Evolutionary conservation across 2,888 invertebrate genomes (phyloP), one percentile per base, ranked within the genome.

Genomic region (Cynaeus angustus): DNA sequence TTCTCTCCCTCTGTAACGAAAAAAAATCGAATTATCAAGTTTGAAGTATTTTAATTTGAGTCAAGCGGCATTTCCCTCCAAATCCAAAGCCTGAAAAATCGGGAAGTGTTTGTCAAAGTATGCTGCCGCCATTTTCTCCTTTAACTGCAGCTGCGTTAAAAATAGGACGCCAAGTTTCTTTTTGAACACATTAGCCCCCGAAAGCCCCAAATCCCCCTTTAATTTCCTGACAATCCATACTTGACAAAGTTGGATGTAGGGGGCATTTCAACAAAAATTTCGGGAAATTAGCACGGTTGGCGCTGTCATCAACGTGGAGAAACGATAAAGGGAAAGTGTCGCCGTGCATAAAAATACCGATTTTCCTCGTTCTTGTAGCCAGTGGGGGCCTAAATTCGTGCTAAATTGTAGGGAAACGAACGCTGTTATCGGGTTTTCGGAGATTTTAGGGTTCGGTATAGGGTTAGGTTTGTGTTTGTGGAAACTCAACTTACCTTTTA

Each of bases 191-290:
- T 48, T 9, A 16, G 38, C 38, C 46, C 43, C 30, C 10, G n/a
- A 12, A 46, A 13, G 45, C 46, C 46, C 13, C 26, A 56, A 43
- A 46, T 53, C 48, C 55, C 37, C 28, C 33, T 56, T 43, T 38
- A 50, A 59, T 55, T 61, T 46, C 52, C 53, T 73, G 74, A 85
- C 84, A 86, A 87, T 85, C 86, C 86, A 65, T 82, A 82, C 82
- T 83, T 83, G 80, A 80, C 78, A 74, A 77, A 80, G 75, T 77
- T 77, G 77, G 82, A 83, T 84, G 84, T 85, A 89, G 89, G 89
- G 89, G 89, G 89, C 89, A 89, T 89, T 88, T 84, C 87, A 86
- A 87, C 87, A 87, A 88, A 89, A 89, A 89, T 88, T 89, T 88
- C 89, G 85, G 84, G 86, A 88, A 89, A 88, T 89, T 88, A 89